Evolutionary conservation across 1,140 invertebrate species (phyloP).

Genomic region (Leguminivora glycinivorella): DNA sequence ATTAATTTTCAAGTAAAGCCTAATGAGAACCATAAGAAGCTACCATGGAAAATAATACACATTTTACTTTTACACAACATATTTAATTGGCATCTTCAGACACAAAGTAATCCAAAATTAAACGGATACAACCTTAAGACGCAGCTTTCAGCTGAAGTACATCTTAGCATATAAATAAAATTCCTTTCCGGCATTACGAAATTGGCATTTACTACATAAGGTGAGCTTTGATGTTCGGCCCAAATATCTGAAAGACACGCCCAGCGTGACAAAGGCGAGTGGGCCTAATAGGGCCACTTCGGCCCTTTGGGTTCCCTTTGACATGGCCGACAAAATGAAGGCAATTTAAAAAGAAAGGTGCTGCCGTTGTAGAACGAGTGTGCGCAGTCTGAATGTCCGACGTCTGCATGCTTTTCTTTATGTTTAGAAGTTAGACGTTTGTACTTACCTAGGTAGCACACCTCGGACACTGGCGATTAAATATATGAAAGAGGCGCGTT

Average conservation of each 20-base stretch:
- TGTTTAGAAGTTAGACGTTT: background rate
- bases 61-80: background rate
- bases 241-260: slow-evolving; percentile 35
- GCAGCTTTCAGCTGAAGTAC: background rate
- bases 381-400: background rate
- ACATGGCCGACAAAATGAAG: slow-evolving; percentile 33
- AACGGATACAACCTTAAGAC: background rate
- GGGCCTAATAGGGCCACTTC: slow-evolving; percentile 29
- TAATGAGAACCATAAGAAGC: no score
- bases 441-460: no score
- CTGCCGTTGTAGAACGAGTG: background rate
- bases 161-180: slow-evolving; percentile 12
- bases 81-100: background rate
- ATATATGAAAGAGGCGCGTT: no score
- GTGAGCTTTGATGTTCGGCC: slow-evolving; percentile 30
- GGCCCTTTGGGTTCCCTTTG: slow-evolving; percentile 24
- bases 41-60: background rate
- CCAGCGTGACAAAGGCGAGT: slow-evolving; percentile 19
- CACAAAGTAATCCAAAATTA: background rate
- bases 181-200: slow-evolving; percentile 15
- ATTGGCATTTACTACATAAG: slow-evolving; percentile 28
- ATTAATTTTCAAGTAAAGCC: no score
- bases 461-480: no score
- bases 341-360: slow-evolving; percentile 31
- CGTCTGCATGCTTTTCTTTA: background rate